Evolutionary conservation across 2,888 invertebrate species (phyloP).

Genomic region (Cephus spinipes): DNA sequence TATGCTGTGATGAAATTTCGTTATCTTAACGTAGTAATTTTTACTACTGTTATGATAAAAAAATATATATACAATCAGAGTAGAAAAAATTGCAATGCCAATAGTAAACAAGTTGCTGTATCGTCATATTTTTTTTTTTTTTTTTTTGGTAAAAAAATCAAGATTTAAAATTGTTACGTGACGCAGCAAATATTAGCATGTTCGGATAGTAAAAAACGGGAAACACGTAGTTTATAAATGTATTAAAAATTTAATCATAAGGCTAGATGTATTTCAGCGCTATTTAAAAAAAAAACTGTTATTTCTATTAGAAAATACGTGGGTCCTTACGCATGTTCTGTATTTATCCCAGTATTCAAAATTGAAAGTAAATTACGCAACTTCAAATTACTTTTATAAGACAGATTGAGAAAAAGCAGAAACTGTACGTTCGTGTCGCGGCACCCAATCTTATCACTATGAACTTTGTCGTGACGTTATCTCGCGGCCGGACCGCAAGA

Average conservation of each 20-base stretch:
- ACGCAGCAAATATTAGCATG: slow-evolving; percentile 1
- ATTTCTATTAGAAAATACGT: not conserved
- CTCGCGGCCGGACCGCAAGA: not conserved
- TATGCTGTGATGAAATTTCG: no score
- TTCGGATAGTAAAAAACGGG: not conserved
- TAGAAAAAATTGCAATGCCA: no score
- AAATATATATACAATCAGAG: no score
- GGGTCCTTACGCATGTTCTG: slow-evolving; percentile 9
- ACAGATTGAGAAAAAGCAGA: not conserved
- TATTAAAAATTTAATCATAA: no score
- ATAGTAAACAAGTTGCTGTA: no score
- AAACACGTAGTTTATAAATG: no score
- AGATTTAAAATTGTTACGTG: no score
- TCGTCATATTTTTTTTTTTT: no score
- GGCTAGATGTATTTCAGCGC: no score
- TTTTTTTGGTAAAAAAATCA: no score
- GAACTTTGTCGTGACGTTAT: slow-evolving; percentile 16
- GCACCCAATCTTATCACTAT: not conserved
- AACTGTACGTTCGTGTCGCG: not conserved
- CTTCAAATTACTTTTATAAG: not conserved
- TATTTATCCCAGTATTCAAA: slow-evolving; percentile 10
- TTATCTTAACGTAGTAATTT: no score
- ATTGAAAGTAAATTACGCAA: not conserved
- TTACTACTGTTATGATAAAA: no score
- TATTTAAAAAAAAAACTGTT: not conserved